Conservation (phyloP, 2,888 invertebrate genomes). For the Latrodectus elegans region DNA sequence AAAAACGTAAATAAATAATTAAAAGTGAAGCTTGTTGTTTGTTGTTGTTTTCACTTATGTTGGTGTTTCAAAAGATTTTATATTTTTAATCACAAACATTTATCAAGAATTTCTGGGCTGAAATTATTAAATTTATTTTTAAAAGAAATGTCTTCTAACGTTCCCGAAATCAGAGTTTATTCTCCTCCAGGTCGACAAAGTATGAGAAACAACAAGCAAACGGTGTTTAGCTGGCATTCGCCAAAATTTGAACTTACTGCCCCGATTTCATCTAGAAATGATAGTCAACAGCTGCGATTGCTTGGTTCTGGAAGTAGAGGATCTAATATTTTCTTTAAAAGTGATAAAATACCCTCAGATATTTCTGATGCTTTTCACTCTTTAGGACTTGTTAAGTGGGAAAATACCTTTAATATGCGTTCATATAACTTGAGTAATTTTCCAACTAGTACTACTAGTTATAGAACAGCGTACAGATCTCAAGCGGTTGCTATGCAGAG, state of each 20-base stretch:
- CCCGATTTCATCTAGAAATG: conserved; percentile 35
- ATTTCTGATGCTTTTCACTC: conserved; percentile 44
- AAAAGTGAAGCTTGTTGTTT: no score
- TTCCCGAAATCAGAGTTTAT: conserved; percentile 71
- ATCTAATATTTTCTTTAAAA: conserved; percentile 52
- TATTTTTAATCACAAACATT: no score
- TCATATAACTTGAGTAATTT: conserved; percentile 84
- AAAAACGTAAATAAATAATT: no score
- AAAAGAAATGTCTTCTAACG: conserved; percentile 9
- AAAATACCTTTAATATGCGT: conserved; percentile 81
- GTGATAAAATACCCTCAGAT: conserved; percentile 40
- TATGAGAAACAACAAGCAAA: conserved; percentile 42
- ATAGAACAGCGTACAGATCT: conserved; percentile 75
- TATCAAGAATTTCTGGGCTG: no score
- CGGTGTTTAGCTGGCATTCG: conserved; percentile 54
- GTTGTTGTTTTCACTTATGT: no score
- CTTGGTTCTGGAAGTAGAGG: conserved; percentile 45
- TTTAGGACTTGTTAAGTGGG: conserved; percentile 72
- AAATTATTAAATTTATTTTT: no score
- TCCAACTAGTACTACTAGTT: conserved; percentile 72
- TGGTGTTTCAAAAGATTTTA: no score
- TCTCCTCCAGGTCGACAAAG: conserved; percentile 70
- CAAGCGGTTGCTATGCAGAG: conserved; percentile 74
- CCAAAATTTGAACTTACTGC: conserved; percentile 55
- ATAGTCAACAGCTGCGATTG: conserved; percentile 48